Evolutionary conservation across 2,888 invertebrate species (phyloP).

Genomic region (Taphrorychus bicolor): DNA sequence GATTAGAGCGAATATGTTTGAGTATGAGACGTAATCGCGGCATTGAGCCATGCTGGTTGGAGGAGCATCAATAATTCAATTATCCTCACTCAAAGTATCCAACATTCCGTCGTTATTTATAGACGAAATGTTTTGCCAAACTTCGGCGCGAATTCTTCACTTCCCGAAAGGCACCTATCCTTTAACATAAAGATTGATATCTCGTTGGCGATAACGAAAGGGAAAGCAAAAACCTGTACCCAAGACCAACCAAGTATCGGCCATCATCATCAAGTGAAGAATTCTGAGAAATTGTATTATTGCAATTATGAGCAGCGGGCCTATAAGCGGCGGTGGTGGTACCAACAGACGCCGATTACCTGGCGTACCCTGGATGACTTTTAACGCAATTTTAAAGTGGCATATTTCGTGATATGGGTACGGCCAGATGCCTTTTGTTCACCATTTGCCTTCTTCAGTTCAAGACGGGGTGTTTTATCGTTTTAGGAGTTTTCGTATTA

Average conservation of each 20-base stretch:
- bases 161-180: background rate
- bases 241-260: conserved; percentile 16
- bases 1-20: background rate
- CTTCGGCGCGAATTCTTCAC: background rate
- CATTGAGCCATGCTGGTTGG: too few relatives aligned
- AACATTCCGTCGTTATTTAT: too few relatives aligned
- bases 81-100: too few relatives aligned
- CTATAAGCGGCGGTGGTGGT: conserved; percentile 19
- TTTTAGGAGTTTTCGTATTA: background rate
- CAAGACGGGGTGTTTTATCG: background rate
- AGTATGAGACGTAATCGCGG: background rate
- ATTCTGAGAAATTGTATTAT: conserved; percentile 32
- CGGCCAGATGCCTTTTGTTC: conserved; percentile 58
- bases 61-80: too few relatives aligned
- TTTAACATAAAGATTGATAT: conserved; percentile 7
- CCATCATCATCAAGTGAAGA: conserved; percentile 27
- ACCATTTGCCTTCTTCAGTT: background rate
- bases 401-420: conserved; percentile 60
- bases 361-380: conserved; percentile 56
- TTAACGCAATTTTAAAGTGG: conserved; percentile 61
- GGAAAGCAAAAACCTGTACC: conserved; percentile 19
- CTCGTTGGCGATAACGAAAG: conserved; percentile 16
- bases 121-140: background rate
- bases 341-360: conserved; percentile 52
- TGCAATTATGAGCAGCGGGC: conserved; percentile 36